These are phyloP conservation scores for Eulemur mongoz DNA, from an alignment of 2,797 vertebrate genomes.

Conservation along the genomic window DNA sequence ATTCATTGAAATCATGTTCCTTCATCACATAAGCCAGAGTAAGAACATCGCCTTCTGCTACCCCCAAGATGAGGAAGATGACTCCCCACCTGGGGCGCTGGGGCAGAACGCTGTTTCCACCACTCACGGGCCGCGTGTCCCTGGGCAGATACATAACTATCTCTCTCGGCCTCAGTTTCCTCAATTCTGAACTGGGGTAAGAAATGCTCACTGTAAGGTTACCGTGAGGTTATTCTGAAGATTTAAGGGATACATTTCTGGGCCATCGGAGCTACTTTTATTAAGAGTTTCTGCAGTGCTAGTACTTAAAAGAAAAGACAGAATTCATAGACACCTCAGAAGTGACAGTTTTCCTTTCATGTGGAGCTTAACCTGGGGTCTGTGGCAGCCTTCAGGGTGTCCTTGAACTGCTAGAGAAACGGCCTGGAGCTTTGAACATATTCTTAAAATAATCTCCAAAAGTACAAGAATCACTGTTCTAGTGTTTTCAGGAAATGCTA, in stretches of 20 bases:
- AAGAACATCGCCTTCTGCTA: too few species aligned
- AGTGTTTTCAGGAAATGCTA: not conserved
- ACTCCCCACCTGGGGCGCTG: fast-evolving
- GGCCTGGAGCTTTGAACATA: not conserved
- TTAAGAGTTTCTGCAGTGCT: not conserved
- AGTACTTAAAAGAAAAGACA: not conserved
- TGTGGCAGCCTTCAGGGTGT: not conserved
- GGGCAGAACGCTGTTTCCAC: not conserved
- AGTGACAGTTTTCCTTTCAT: fast-evolving
- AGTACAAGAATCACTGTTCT: not conserved
- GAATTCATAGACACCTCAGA: not conserved
- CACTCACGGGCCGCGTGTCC: fast-evolving
- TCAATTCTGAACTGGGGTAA: not conserved
- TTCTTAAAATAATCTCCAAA: not conserved
- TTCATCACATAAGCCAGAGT: not conserved
- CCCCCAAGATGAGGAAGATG: fast-evolving
- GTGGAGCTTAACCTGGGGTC: not conserved
- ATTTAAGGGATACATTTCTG: not conserved
- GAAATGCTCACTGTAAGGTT: not conserved
- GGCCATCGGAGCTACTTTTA: not conserved
- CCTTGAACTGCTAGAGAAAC: not conserved
- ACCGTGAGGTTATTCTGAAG: not conserved
- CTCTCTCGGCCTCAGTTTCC: not conserved
- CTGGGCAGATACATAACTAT: not conserved
- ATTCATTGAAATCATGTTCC: not conserved